phyloP scores from a whole-genome alignment of 2,113 vertebrate genomes.

The Indicator maculatus region DNA sequence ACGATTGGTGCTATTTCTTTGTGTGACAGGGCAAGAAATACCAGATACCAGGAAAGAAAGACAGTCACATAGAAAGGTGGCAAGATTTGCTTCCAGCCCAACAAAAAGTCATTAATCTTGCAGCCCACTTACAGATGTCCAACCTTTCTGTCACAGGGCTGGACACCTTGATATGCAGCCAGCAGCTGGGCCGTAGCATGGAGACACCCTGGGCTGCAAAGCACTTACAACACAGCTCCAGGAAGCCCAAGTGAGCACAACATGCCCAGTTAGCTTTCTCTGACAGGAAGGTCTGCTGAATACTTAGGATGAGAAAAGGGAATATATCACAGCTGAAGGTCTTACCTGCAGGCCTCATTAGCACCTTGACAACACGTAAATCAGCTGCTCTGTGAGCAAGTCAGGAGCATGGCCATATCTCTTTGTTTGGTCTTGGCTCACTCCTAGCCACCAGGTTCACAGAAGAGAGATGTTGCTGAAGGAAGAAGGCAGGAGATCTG shows the following conservation, averaged over 20 bases:
- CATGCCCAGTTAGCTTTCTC: background rate
- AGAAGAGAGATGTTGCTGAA: background rate
- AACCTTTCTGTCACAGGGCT: background rate
- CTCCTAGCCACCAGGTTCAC: background rate
- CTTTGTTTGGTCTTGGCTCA: background rate
- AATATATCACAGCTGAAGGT: rapidly evolving
- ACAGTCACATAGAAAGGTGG: background rate
- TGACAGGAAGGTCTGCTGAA: background rate
- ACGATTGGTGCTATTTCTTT: background rate
- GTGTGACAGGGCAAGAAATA: background rate
- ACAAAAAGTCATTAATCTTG: background rate
- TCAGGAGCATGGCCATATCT: background rate
- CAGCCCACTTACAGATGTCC: background rate
- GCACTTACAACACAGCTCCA: background rate
- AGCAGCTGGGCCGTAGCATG: rapidly evolving
- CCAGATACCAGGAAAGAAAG: background rate
- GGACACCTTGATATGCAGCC: background rate
- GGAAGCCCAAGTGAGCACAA: rapidly evolving
- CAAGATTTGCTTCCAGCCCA: background rate
- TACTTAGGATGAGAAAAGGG: background rate
- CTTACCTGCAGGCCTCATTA: background rate
- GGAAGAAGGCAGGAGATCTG: background rate
- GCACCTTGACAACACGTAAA: background rate
- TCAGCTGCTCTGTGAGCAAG: background rate
- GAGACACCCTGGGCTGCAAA: background rate